Conservation (phyloP, 2,113 vertebrate species). For the Chloropsis cyanopogon region DNA sequence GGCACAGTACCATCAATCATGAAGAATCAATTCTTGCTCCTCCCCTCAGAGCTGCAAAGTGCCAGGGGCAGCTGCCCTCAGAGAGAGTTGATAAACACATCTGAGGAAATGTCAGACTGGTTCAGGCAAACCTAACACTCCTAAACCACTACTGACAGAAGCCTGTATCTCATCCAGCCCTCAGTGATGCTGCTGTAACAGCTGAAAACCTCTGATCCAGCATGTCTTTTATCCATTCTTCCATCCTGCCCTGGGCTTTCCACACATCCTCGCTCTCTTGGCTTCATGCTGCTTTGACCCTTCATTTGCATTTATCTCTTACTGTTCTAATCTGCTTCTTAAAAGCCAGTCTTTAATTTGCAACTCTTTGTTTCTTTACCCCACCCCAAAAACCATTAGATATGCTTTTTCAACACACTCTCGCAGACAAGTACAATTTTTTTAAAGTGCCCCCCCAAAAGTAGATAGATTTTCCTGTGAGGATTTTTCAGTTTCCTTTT, state of each 20-base stretch:
- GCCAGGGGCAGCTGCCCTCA: constrained; percentile 1
- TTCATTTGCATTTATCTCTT: constrained; percentile 26
- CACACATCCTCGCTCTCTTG: neutral
- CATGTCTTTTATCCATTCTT: constrained; percentile 12
- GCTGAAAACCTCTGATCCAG: neutral
- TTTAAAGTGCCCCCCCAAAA: neutral
- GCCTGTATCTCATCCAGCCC: neutral
- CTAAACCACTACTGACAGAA: constrained; percentile 14
- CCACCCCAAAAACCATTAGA: neutral
- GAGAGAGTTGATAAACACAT: neutral
- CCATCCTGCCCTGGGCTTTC: neutral
- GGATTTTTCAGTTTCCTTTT: neutral
- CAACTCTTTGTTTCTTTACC: constrained; percentile 19
- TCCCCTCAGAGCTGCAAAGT: neutral
- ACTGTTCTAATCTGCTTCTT: constrained; percentile 28
- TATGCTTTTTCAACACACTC: neutral
- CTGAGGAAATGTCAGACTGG: neutral
- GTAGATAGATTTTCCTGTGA: neutral
- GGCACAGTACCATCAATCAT: neutral
- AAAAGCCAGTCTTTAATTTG: neutral
- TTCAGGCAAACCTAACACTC: neutral
- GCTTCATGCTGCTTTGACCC: neutral
- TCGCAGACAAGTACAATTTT: neutral
- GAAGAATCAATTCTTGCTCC: constrained; percentile 10
- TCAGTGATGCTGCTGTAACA: neutral